phyloP scores from a whole-genome alignment of 2,113 vertebrate species.

The Cyanoramphus novaezelandiae region DNA sequence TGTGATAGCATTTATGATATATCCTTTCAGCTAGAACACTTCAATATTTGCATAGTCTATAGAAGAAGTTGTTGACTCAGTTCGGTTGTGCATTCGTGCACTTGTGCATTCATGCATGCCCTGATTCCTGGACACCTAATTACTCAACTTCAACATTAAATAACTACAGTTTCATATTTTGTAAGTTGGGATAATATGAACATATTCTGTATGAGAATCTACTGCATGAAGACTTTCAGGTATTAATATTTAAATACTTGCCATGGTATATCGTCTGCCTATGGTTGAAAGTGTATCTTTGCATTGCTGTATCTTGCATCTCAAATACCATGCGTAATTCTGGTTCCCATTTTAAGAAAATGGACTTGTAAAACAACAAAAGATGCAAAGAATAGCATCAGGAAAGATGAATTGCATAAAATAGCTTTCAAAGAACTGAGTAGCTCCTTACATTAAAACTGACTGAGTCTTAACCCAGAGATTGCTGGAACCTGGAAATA shows the following conservation, averaged over 20 bases:
- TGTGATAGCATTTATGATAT: neutral
- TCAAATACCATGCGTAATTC: neutral
- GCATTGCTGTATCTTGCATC: neutral
- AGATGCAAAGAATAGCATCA: neutral
- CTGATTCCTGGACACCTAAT: neutral
- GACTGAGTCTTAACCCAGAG: neutral
- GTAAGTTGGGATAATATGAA: neutral
- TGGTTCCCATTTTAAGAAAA: neutral
- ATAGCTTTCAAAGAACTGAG: neutral
- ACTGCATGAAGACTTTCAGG: neutral
- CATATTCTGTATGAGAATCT: neutral
- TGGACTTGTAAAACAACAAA: neutral
- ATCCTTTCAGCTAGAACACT: neutral
- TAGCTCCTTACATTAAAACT: neutral
- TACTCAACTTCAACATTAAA: neutral
- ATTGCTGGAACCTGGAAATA: neutral
- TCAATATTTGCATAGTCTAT: neutral
- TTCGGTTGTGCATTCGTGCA: neutral
- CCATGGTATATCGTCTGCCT: neutral
- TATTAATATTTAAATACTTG: neutral
- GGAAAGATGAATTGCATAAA: neutral
- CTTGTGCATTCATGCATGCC: neutral
- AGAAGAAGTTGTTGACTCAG: neutral
- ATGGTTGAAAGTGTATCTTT: neutral
- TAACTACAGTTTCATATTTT: constrained; percentile 5